Evolutionary conservation across 2,888 invertebrate species (phyloP).

Genomic region (Corythucha ciliata): DNA sequence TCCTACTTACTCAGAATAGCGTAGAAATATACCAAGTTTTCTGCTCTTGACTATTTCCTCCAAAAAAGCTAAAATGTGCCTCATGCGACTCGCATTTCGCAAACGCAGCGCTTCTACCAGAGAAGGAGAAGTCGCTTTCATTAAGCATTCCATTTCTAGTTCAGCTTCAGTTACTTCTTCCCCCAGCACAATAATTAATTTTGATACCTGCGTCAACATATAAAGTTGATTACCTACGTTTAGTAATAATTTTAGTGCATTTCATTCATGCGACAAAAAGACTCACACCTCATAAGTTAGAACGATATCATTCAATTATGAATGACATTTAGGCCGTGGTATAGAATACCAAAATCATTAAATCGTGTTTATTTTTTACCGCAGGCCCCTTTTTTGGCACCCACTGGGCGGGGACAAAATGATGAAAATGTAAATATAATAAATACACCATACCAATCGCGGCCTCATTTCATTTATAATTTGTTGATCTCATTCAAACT

Average conservation of each 20-base stretch:
- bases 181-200: slow-evolving; percentile 47
- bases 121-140: slow-evolving; percentile 45
- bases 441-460: no score
- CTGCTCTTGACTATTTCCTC: slow-evolving; percentile 44
- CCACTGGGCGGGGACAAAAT: no score
- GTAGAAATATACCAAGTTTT: slow-evolving; percentile 27
- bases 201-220: slow-evolving; percentile 40
- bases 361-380: no score
- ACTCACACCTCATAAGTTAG: no score
- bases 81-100: slow-evolving; percentile 44
- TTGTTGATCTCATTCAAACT: no score
- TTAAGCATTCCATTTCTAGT: slow-evolving; percentile 44
- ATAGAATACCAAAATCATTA: not conserved
- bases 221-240: no score
- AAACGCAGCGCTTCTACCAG: slow-evolving; percentile 44
- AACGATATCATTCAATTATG: not conserved
- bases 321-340: not conserved
- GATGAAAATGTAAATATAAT: no score
- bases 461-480: no score
- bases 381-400: no score
- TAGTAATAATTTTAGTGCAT: no score
- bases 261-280: no score
- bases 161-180: slow-evolving; percentile 46
- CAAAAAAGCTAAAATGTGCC: slow-evolving; percentile 49
- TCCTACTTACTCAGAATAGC: not conserved